A percentile compares a stretch with the other conserved stretches of the same genome.
These are phyloP conservation scores for Falco columbarius DNA, from an alignment of 2,797 vertebrate genomes.

Conservation along the genomic window DNA sequence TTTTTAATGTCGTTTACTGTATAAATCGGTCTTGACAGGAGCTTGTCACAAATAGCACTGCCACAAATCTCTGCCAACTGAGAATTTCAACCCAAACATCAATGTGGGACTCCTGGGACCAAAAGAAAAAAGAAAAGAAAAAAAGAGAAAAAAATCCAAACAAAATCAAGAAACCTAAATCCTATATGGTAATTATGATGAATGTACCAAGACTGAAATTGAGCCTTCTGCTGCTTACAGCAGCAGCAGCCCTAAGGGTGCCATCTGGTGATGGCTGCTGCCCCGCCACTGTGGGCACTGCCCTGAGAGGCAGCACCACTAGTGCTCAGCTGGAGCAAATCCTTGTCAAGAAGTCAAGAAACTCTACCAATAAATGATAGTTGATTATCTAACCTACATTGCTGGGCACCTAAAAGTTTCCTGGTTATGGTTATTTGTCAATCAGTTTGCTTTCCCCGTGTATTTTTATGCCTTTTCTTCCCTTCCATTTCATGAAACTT, in stretches of 20 bases:
- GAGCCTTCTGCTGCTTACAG: neutral
- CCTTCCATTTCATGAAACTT: neutral
- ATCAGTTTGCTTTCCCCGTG: neutral
- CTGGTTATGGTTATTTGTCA: neutral
- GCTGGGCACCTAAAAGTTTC: neutral
- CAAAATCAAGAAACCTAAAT: neutral
- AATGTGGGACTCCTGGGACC: neutral
- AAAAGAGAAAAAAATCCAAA: rapidly evolving
- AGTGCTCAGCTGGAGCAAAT: neutral
- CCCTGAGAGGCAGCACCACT: neutral
- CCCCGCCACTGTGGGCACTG: rapidly evolving
- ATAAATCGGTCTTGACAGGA: neutral
- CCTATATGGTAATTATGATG: neutral
- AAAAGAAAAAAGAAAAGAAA: neutral
- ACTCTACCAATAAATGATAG: neutral
- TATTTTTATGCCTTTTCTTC: neutral
- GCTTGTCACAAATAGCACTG: neutral
- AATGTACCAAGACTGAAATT: neutral
- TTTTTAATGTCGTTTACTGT: neutral
- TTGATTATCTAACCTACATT: neutral
- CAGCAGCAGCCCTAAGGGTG: neutral
- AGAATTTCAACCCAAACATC: neutral
- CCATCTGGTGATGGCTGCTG: neutral
- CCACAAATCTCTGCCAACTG: neutral
- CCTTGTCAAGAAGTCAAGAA: neutral